Percentiles rank a stretch among this genome's conserved stretches.
phyloP scores from a whole-genome alignment of 2,888 invertebrate species.

The Netelia fuscicornis region DNA sequence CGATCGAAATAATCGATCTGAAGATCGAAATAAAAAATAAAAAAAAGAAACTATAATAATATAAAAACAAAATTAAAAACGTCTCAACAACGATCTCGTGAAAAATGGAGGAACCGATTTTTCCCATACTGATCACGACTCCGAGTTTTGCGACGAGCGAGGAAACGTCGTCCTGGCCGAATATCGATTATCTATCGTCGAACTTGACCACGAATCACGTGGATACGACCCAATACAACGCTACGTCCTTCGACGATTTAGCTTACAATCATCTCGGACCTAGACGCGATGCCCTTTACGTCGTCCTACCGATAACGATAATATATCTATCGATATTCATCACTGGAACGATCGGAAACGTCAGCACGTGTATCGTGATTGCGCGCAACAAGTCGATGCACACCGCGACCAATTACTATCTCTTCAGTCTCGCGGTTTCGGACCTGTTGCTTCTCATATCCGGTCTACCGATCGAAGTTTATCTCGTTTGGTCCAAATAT shows the following conservation, averaged over 20 bases:
- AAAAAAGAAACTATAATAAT: background rate
- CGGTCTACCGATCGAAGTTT: conserved; percentile 87
- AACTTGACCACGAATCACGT: conserved; percentile 35
- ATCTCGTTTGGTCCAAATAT: conserved; percentile 85
- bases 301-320: conserved; percentile 86
- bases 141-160: conserved; percentile 19
- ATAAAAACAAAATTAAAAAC: background rate
- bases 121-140: background rate
- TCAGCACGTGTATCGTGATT: conserved; percentile 88
- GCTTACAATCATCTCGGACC: conserved; percentile 66
- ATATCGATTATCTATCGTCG: conserved; percentile 17
- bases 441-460: conserved; percentile 87
- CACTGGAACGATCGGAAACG: conserved; percentile 87
- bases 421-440: conserved; percentile 88
- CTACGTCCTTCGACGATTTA: conserved; percentile 3
- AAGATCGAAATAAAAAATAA: background rate
- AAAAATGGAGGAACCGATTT: conserved; percentile 49
- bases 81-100: background rate
- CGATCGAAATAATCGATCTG: background rate
- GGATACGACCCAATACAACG: background rate
- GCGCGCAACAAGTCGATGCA: conserved; percentile 88
- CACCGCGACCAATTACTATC: conserved; percentile 89
- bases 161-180: conserved; percentile 24
- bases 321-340: conserved; percentile 87
- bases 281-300: conserved; percentile 83